Evolutionary conservation across 2,888 invertebrate genomes (phyloP).

Genomic region (Protophormia terraenovae): DNA sequence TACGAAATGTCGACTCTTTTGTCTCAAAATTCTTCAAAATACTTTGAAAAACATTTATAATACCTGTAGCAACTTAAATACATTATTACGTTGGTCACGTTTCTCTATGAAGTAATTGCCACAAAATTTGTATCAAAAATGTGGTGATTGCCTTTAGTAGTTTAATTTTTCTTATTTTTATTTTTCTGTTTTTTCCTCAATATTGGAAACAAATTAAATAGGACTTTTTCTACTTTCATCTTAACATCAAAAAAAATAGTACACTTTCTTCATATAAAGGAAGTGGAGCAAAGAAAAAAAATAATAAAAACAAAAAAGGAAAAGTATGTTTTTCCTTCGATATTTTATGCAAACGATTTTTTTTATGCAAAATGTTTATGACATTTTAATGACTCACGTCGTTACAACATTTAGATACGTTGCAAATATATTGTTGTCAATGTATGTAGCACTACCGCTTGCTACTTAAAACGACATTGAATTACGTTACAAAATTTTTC

Average conservation of each 20-base stretch:
- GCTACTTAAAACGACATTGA: slow-evolving; percentile 49
- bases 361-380: slow-evolving; percentile 61
- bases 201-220: slow-evolving; percentile 37
- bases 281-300: background rate
- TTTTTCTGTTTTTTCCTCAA: background rate
- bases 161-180: background rate
- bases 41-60: no score
- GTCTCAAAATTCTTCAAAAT: no score
- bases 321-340: slow-evolving; percentile 3
- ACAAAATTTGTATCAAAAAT: background rate
- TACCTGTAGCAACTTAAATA: no score
- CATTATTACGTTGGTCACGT: background rate
- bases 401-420: slow-evolving; percentile 62
- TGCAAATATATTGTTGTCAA: background rate
- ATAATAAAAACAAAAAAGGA: background rate
- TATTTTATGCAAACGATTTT: slow-evolving; percentile 13
- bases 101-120: background rate
- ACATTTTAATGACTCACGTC: slow-evolving; percentile 69
- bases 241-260: background rate
- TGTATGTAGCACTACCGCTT: background rate
- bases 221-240: background rate
- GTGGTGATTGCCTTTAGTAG: background rate
- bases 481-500: slow-evolving; percentile 19
- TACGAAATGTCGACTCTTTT: no score
- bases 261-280: background rate